Conservation (phyloP, 2,113 vertebrate species). For the Catharus minimus region DNA sequence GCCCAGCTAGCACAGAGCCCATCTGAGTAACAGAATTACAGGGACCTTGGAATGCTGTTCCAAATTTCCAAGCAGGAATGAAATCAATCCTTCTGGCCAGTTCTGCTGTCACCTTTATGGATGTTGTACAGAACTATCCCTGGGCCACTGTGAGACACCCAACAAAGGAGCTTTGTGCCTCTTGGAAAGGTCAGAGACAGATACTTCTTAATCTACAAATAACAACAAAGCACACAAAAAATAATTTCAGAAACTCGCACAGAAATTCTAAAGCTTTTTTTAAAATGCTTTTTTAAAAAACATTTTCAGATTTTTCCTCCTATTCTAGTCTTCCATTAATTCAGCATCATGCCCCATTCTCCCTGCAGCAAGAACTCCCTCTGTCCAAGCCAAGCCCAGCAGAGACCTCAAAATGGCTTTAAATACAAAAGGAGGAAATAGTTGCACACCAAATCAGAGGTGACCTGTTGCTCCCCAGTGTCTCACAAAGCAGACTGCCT, state of each 20-base stretch:
- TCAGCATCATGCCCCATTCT: neutral
- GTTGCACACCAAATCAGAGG: neutral
- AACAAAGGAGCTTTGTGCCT: neutral
- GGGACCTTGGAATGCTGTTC: neutral
- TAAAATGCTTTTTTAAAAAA: accelerated
- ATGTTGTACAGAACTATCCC: neutral
- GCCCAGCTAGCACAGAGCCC: neutral
- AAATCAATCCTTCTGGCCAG: neutral
- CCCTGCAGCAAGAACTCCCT: neutral
- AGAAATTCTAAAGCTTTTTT: neutral
- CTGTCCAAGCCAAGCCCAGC: neutral
- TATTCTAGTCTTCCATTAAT: neutral
- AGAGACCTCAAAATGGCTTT: neutral
- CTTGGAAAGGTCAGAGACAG: neutral
- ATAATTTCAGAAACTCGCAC: neutral
- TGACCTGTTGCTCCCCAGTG: conserved; percentile 18
- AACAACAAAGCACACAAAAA: neutral
- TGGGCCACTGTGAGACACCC: neutral
- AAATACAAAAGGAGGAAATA: neutral
- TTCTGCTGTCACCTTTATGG: neutral
- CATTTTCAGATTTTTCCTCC: neutral
- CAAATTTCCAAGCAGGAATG: neutral
- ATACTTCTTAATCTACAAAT: neutral
- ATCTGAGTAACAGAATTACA: neutral
- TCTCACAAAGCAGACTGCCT: neutral